These are phyloP conservation scores for Melieria omissa DNA, from an alignment of 2,888 invertebrate species.

Conservation along the genomic window DNA sequence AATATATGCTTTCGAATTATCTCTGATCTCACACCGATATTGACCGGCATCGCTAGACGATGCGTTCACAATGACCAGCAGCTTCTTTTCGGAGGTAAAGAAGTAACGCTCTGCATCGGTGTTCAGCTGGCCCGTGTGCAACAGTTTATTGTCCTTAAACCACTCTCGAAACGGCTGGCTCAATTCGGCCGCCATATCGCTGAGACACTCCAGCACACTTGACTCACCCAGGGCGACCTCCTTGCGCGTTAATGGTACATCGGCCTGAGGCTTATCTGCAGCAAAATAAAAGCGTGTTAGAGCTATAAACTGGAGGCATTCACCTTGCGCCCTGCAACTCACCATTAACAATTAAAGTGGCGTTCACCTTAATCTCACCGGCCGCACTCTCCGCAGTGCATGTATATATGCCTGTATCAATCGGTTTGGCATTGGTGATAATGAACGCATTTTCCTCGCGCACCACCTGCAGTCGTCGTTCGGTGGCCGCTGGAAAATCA, in stretches of 20 bases:
- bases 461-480: slow-evolving; percentile 92
- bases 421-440: slow-evolving; percentile 88
- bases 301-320: background rate
- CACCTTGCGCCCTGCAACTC: slow-evolving; percentile 30
- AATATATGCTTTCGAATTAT: slow-evolving; percentile 66
- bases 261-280: slow-evolving; percentile 86
- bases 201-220: slow-evolving; percentile 83
- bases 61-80: slow-evolving; percentile 87
- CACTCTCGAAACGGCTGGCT: slow-evolving; percentile 69
- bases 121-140: slow-evolving; percentile 67
- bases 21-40: slow-evolving; percentile 91
- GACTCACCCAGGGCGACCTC: slow-evolving; percentile 84
- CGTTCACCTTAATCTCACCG: slow-evolving; percentile 87
- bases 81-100: slow-evolving; percentile 87
- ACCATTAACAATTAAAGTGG: slow-evolving; percentile 79
- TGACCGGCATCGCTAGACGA: slow-evolving; percentile 81
- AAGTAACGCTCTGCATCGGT: slow-evolving; percentile 77
- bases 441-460: slow-evolving; percentile 91
- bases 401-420: slow-evolving; percentile 92
- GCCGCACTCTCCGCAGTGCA: slow-evolving; percentile 93
- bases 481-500: slow-evolving; percentile 94
- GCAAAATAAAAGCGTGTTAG: background rate
- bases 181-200: slow-evolving; percentile 76
- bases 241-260: slow-evolving; percentile 75
- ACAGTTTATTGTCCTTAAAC: slow-evolving; percentile 83